Conservation (phyloP, 2,888 invertebrate species). For the Agapetus fuscipes region DNA sequence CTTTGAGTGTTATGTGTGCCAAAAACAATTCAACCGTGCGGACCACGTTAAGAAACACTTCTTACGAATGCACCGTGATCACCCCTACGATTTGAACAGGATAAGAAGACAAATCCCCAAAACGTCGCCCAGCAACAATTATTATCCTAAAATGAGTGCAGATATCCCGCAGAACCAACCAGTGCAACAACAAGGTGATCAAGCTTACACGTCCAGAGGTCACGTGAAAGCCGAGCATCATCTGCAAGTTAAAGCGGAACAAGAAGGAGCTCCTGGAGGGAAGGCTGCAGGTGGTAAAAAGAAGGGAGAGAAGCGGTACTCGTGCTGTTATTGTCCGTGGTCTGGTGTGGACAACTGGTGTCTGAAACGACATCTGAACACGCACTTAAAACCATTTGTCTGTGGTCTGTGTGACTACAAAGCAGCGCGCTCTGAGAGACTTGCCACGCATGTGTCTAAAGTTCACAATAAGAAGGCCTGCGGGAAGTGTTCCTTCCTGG, state of each 20-base stretch:
- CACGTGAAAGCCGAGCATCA: conserved; percentile 33
- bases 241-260: conserved; percentile 32
- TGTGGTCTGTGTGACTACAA: conserved; percentile 89
- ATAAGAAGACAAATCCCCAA: conserved; percentile 59
- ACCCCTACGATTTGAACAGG: conserved; percentile 76
- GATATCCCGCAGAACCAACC: conserved; percentile 19
- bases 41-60: conserved; percentile 94
- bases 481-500: conserved; percentile 78
- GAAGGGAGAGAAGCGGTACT: conserved; percentile 63
- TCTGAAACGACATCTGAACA: conserved; percentile 83
- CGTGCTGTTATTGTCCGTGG: conserved; percentile 88
- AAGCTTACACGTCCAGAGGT: conserved; percentile 9
- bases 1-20: conserved; percentile 86
- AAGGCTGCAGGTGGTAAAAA: conserved; percentile 27
- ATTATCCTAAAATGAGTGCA: conserved; percentile 24
- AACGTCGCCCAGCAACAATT: conserved; percentile 41
- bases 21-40: conserved; percentile 87
- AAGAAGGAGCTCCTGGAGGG: conserved; percentile 14
- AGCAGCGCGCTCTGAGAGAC: conserved; percentile 81
- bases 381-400: conserved; percentile 85
- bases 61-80: conserved; percentile 82
- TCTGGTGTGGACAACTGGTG: conserved; percentile 93
- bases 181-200: conserved; percentile 9
- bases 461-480: conserved; percentile 88
- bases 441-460: conserved; percentile 83